Evolutionary conservation across 2,797 vertebrate genomes (phyloP), one percentile per base, ranked within the genome.

Genomic region (Gephyroberyx darwinii): DNA sequence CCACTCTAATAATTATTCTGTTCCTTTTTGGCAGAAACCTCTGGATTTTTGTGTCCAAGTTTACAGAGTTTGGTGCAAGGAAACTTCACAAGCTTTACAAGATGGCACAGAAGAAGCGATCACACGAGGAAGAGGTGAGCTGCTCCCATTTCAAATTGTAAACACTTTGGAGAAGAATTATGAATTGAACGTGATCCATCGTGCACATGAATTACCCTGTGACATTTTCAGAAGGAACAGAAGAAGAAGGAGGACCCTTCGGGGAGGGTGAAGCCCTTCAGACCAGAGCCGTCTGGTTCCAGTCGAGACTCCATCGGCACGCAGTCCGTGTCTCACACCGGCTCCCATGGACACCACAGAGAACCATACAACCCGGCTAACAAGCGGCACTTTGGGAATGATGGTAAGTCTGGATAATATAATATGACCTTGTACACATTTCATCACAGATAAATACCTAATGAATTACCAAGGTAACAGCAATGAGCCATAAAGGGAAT

Each of bases 41-140:
- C 13, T 99, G 98, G 98, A 99, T 99, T 84, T 99, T 99, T 93
- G 98, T 99, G 79, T 99, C 98, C 55, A 99, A 99, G 93, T 99
- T 99, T 85, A 99, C 98, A 5, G 98, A 99, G 93, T 99, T 99
- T 86, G 96, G 97, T 56, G 98, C 98, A 5, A 95, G 95, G 85
- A 99, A 99, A 85, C 92, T 99, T 61, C 97, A 99, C 90, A 99
- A 97, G 72, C 94, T 99, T 79, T 99, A 99, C 88, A 99, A 99
- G 91, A 98, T 98, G 96, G 98, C 98, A 54, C 96, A 96, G 86
- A 99, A 99, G 93, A 99, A 99, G 89, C 93, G 98, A 48, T 96
- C 96, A 0, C 97, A 98, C 26, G 95, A 95, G 61, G 97, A 97
- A 76, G 97, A 97, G 95, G 98, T 96, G 90, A 81, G 86, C 63